Evolutionary conservation across 2,888 invertebrate species (phyloP).

Genomic region (Ochropleura leucogaster): DNA sequence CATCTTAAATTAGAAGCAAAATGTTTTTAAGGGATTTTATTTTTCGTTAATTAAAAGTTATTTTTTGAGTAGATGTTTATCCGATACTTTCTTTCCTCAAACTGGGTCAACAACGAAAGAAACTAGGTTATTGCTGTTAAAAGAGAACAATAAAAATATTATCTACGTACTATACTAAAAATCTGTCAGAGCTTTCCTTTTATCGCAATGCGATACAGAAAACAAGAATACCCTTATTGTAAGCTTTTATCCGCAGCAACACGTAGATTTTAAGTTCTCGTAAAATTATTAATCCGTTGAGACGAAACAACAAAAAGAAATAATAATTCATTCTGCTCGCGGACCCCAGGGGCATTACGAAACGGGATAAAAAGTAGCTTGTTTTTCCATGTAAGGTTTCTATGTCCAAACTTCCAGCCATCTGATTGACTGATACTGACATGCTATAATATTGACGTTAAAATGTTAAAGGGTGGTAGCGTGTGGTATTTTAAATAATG

Average conservation of each 20-base stretch:
- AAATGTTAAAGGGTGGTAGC: slow-evolving; percentile 24
- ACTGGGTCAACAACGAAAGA: neutral
- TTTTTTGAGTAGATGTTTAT: neutral
- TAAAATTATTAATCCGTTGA: slow-evolving; percentile 62
- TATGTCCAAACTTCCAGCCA: slow-evolving; percentile 36
- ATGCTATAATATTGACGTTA: slow-evolving; percentile 15
- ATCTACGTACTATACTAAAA: neutral
- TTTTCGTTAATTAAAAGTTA: neutral
- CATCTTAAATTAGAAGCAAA: neutral
- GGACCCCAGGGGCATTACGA: slow-evolving; percentile 39
- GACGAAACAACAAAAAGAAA: slow-evolving; percentile 61
- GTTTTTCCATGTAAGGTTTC: slow-evolving; percentile 36
- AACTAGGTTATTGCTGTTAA: neutral
- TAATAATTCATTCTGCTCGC: slow-evolving; percentile 58
- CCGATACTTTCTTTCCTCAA: neutral
- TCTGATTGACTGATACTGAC: slow-evolving; percentile 33
- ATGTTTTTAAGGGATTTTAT: neutral
- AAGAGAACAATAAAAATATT: neutral
- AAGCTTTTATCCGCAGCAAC: slow-evolving; percentile 45
- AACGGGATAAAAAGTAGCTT: slow-evolving; percentile 57
- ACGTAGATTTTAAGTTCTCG: slow-evolving; percentile 60
- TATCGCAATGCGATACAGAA: slow-evolving; percentile 3
- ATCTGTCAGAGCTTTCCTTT: slow-evolving; percentile 8
- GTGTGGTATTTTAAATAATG: slow-evolving; percentile 52
- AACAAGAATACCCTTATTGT: slow-evolving; percentile 22